Evolutionary conservation across 1,140 invertebrate genomes (phyloP).

Genomic region (Drosophila navojoa): DNA sequence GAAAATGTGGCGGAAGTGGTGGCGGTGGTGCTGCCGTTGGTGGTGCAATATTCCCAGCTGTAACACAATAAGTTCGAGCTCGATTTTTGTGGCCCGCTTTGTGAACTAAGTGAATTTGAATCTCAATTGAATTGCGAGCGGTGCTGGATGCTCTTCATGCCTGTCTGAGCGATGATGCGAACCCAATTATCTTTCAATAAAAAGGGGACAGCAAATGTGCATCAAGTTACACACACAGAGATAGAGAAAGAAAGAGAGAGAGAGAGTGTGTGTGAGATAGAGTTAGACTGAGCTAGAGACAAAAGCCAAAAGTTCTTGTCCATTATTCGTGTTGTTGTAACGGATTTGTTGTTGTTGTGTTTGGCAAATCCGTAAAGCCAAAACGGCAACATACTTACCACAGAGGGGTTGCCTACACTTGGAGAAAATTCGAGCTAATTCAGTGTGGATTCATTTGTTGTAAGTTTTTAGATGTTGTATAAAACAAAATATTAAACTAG

Average conservation of each 20-base stretch:
- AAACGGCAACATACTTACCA: conserved; percentile 55
- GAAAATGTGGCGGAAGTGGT: conserved; percentile 7
- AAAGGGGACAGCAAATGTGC: conserved; percentile 70
- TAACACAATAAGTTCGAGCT: conserved; percentile 62
- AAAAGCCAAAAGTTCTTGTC: conserved; percentile 20
- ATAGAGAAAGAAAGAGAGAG: neutral
- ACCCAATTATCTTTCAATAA: conserved; percentile 83
- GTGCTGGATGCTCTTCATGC: conserved; percentile 56
- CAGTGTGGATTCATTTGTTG: too few species aligned
- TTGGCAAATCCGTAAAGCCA: conserved; percentile 73
- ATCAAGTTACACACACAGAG: conserved; percentile 74
- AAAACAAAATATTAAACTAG: too few species aligned
- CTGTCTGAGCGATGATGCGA: conserved; percentile 62
- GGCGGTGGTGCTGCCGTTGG: conserved; percentile 29
- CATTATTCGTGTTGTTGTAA: conserved; percentile 52
- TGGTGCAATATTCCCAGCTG: conserved; percentile 42
- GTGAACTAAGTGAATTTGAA: conserved; percentile 76
- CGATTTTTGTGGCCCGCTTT: conserved; percentile 6
- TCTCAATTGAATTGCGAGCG: conserved; percentile 79
- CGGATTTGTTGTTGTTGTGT: conserved; percentile 68
- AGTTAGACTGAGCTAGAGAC: neutral
- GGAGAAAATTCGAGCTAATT: neutral
- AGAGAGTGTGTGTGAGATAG: neutral
- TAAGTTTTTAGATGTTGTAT: too few species aligned
- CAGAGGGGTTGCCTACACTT: conserved; percentile 34